Percentiles rank a stretch among this genome's conserved stretches.
Evolutionary conservation across 2,797 vertebrate species (phyloP).

Genomic region (Carcharodon carcharias): DNA sequence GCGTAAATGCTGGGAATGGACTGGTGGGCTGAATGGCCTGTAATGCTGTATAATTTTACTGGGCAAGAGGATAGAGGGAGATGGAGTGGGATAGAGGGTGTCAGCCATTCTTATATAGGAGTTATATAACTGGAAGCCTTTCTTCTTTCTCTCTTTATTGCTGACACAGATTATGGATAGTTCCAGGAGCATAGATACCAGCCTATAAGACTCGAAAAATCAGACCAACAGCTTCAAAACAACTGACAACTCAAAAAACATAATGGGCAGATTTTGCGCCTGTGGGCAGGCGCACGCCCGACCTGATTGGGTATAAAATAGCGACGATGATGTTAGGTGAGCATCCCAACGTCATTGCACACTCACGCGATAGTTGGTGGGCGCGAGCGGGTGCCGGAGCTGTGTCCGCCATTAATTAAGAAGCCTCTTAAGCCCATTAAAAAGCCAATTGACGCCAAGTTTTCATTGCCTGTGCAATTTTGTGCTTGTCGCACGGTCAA

Average conservation of each 20-base stretch:
- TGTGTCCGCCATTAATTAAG: too few species aligned
- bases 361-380: too few species aligned
- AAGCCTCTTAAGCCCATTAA: too few species aligned
- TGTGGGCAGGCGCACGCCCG: too few species aligned
- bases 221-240: background rate
- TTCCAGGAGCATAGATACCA: background rate
- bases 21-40: background rate
- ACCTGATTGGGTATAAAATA: too few species aligned
- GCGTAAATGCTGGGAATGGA: background rate
- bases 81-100: background rate
- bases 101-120: background rate
- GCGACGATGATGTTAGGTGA: too few species aligned
- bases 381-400: too few species aligned
- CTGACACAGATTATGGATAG: background rate
- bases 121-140: background rate
- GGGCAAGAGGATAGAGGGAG: background rate
- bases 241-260: background rate
- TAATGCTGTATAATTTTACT: background rate
- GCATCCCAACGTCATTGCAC: too few species aligned
- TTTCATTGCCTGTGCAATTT: too few species aligned
- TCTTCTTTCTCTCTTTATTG: background rate
- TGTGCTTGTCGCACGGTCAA: too few species aligned
- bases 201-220: background rate
- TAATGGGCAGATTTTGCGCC: too few species aligned
- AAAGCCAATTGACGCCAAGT: too few species aligned